Evolutionary conservation across 30 jellyfish, hydroid and myxozoan species (phyloP).

Genomic region (Morbakka virulenta): DNA sequence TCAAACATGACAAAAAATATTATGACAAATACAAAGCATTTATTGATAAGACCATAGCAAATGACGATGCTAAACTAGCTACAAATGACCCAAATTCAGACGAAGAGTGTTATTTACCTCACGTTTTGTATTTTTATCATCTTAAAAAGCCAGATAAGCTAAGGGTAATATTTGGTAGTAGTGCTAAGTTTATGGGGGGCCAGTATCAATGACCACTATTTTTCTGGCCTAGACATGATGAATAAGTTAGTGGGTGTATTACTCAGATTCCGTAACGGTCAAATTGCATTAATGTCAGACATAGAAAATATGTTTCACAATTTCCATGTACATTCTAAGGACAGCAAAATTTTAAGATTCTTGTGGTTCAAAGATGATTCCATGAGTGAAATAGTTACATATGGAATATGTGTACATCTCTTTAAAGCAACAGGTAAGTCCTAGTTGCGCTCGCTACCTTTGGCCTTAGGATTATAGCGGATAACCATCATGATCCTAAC

Average conservation of each 20-base stretch:
- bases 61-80: conserved; percentile 48
- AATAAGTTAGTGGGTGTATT: conserved; percentile 54
- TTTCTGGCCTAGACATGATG: conserved; percentile 61
- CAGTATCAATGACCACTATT: conserved; percentile 22
- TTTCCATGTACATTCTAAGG: conserved; percentile 47
- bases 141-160: conserved; percentile 70
- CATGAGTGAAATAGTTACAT: conserved; percentile 29
- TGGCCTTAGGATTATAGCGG: conserved; percentile 19
- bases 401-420: conserved; percentile 56
- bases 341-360: conserved; percentile 37
- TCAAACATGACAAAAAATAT: background rate
- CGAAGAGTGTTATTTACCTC: conserved; percentile 59
- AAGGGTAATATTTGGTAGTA: conserved; percentile 55
- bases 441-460: conserved; percentile 13
- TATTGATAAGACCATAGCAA: conserved; percentile 30
- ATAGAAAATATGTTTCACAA: conserved; percentile 54
- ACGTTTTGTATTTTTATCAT: conserved; percentile 46
- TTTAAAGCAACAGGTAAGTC: conserved; percentile 55
- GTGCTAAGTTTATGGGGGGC: too few relatives aligned
- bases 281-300: conserved; percentile 54
- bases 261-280: conserved; percentile 47
- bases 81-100: conserved; percentile 6
- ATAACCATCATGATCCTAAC: conserved; percentile 22
- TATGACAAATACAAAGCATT: conserved; percentile 29
- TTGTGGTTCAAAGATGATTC: conserved; percentile 50